Base-by-base conservation (phyloP, 2,797 vertebrate genomes). In the Arnoldichthys spilopterus region DNA sequence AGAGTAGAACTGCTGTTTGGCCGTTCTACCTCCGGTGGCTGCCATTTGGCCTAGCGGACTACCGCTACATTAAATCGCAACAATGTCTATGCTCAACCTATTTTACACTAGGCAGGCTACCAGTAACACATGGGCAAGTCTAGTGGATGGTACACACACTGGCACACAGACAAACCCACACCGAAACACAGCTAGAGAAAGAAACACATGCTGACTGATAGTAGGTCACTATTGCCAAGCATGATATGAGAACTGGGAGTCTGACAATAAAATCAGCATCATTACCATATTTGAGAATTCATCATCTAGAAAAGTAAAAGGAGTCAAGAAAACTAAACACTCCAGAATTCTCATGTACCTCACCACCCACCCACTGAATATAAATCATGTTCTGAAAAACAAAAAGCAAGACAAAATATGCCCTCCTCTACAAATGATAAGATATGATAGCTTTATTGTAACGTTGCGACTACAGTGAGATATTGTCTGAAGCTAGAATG, bases 21-120 rank as follows among this genome's bases (percentile, higher is more conserved):
- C 67, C 51, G 24, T n/a, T 53, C 28, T n/a, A 53, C 26, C 67
- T 49, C 45, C 30, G 28, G 26, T 13, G 47, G 15, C 47, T 30
- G 67, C 67, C 67, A 70, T 70, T 6, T 32, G 67, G 47, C 47
- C 47, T 34, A 18, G 47, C 68, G 53, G 30, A 32, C 28, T 20
- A n/a, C 16, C 32, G 28, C 28, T 34, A 51, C 3, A 18, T 34
- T 70, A 53, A 70, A 53, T 47, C 47, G 9, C 47, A 53, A 53
- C 47, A 70, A 4, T 34, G 18, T 34, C 18, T 18, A 34, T 6
- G 2, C 28, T 32, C 18, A 53, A 53, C 28, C 47, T 32, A 22
- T 28, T 13, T 53, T 34, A 32, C 18, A 18, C 28, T 22, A 34
- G 28, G 47, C 45, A 69, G 26, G 16, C 26, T 28, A 70, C 67